These are phyloP conservation scores for Psix sp. DNA, from an alignment of 1,140 invertebrate species.

Conservation along the genomic window DNA sequence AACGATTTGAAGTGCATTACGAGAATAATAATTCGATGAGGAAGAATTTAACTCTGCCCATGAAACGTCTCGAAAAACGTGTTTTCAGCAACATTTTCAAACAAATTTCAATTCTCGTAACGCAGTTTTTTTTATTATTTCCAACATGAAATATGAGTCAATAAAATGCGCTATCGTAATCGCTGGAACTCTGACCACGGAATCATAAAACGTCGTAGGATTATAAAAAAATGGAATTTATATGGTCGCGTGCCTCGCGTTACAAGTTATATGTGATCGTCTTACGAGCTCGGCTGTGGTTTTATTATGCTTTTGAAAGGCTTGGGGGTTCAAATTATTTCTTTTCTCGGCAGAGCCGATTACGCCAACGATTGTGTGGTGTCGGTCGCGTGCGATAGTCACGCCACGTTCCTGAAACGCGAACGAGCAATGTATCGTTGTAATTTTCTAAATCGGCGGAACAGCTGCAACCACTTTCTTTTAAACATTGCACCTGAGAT, in stretches of 20 bases:
- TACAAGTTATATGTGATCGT: slow-evolving; percentile 26
- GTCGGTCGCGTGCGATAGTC: slow-evolving; percentile 69
- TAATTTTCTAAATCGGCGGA: slow-evolving; percentile 70
- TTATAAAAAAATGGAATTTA: slow-evolving; percentile 34
- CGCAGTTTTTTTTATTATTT: too few relatives aligned
- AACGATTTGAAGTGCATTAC: too few relatives aligned
- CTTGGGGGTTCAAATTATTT: slow-evolving; percentile 59
- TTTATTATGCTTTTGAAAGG: slow-evolving; percentile 43
- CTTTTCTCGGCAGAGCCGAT: slow-evolving; percentile 64
- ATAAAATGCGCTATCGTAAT: too few relatives aligned
- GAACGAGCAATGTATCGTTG: slow-evolving; percentile 38
- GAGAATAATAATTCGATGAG: too few relatives aligned
- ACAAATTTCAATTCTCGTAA: too few relatives aligned
- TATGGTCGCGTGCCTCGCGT: slow-evolving; percentile 63
- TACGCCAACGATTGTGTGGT: slow-evolving; percentile 56
- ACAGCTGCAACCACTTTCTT: slow-evolving; percentile 60
- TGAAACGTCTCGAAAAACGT: too few relatives aligned
- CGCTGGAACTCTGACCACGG: too few relatives aligned
- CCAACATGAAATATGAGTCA: too few relatives aligned
- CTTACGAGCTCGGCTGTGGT: slow-evolving; percentile 28
- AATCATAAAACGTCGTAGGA: too few relatives aligned
- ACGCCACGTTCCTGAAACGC: slow-evolving; percentile 60
- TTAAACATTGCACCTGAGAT: slow-evolving; percentile 22
- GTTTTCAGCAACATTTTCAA: too few relatives aligned
- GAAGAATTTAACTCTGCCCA: too few relatives aligned